These are phyloP conservation scores for Argyrosomus japonicus DNA, from an alignment of 2,113 vertebrate species.

Conservation along the genomic window DNA sequence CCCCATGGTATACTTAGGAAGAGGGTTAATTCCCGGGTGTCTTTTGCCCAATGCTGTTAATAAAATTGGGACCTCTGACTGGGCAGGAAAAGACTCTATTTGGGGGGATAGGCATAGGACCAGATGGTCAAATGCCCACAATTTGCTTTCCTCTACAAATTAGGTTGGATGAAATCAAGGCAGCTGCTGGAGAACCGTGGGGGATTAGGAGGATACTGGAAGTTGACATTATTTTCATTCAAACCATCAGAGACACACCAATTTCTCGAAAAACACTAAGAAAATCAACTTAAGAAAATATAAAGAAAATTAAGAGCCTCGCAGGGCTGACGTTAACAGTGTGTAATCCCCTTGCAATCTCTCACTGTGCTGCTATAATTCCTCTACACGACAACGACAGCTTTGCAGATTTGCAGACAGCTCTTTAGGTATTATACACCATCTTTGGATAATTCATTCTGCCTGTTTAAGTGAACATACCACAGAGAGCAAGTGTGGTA, in stretches of 20 bases:
- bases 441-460: slow-evolving; percentile 72
- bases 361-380: slow-evolving; percentile 19
- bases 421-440: slow-evolving; percentile 47
- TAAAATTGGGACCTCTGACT: slow-evolving; percentile 79
- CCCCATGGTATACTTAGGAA: slow-evolving; percentile 57
- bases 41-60: slow-evolving; percentile 74
- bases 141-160: slow-evolving; percentile 78
- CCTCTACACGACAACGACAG: slow-evolving; percentile 7
- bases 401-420: slow-evolving; percentile 37
- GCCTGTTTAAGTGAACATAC: slow-evolving; percentile 72
- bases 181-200: slow-evolving; percentile 66
- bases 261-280: not conserved
- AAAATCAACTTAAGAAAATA: slow-evolving; percentile 16
- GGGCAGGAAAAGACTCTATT: slow-evolving; percentile 77
- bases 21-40: slow-evolving; percentile 75
- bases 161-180: slow-evolving; percentile 75
- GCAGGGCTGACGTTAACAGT: not conserved
- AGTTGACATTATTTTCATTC: slow-evolving; percentile 45
- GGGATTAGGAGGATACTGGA: slow-evolving; percentile 43
- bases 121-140: slow-evolving; percentile 83
- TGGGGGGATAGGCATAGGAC: slow-evolving; percentile 64
- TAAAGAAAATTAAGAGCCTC: not conserved
- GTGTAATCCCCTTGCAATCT: slow-evolving; percentile 6
- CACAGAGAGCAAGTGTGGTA: slow-evolving; percentile 48
- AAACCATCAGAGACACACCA: slow-evolving; percentile 19